Conservation (phyloP, 2,113 vertebrate species). For the Paracanthobrama guichenoti region DNA sequence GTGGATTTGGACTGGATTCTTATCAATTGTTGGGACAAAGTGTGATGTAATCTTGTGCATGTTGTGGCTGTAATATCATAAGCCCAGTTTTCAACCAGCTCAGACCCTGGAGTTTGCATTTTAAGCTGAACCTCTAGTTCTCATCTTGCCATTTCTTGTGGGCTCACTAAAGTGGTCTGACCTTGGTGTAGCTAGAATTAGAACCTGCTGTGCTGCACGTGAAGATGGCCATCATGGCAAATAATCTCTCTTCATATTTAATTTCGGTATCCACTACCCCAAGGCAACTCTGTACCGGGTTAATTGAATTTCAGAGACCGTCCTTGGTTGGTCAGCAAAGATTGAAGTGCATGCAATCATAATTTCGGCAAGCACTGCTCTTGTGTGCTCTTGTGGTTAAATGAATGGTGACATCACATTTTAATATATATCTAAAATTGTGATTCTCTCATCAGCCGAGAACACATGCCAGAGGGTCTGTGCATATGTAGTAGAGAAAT, state of each 20-base stretch:
- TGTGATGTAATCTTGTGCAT: constrained; percentile 7
- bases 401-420: not conserved
- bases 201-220: not conserved
- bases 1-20: not conserved
- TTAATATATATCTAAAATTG: not conserved
- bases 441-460: not conserved
- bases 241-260: constrained; percentile 37
- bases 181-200: constrained; percentile 30
- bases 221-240: constrained; percentile 33
- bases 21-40: not conserved
- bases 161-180: constrained; percentile 3
- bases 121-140: not conserved
- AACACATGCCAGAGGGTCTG: not conserved
- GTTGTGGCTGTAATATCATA: constrained; percentile 14
- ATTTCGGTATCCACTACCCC: constrained; percentile 39
- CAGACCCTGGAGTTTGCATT: not conserved
- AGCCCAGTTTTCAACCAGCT: not conserved
- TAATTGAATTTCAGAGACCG: constrained; percentile 44
- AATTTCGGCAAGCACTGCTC: constrained; percentile 9
- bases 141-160: not conserved
- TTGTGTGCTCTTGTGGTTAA: not conserved
- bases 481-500: not conserved
- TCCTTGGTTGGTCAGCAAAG: constrained; percentile 29
- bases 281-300: constrained; percentile 25
- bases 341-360: constrained; percentile 28